Percentiles rank a stretch among this genome's conserved stretches.
These are phyloP conservation scores for Arothron firmamentum DNA, from an alignment of 2,113 vertebrate genomes.

Conservation along the genomic window DNA sequence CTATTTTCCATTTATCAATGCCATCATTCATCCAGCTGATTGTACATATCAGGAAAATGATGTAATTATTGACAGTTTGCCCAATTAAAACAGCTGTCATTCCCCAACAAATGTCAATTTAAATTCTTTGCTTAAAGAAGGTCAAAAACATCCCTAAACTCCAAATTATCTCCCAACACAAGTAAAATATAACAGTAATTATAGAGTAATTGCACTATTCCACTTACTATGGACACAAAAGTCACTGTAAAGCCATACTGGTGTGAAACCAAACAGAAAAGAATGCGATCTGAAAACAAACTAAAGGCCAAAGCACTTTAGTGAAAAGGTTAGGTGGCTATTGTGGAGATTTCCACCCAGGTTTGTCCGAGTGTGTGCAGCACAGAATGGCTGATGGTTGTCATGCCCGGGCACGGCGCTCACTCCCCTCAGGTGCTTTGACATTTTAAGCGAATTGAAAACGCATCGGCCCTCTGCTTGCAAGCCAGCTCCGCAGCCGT, in stretches of 20 bases:
- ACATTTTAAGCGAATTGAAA: conserved; percentile 70
- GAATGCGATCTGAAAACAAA: conserved; percentile 47
- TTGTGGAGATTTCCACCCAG: conserved; percentile 51
- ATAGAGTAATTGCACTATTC: too few relatives aligned
- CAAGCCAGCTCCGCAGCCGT: conserved; percentile 42
- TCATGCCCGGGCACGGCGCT: conserved; percentile 50
- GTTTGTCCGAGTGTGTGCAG: conserved; percentile 35
- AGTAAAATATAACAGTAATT: too few relatives aligned
- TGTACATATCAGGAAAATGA: too few relatives aligned
- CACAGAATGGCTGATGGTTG: conserved; percentile 49
- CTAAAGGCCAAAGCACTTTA: conserved; percentile 49
- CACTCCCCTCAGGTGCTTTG: conserved; percentile 62
- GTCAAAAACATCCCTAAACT: too few relatives aligned
- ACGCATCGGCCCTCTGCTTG: conserved; percentile 44
- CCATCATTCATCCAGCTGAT: too few relatives aligned
- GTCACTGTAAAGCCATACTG: conserved; percentile 13
- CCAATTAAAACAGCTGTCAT: too few relatives aligned
- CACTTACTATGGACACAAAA: not conserved
- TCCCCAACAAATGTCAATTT: too few relatives aligned
- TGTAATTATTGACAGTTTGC: too few relatives aligned
- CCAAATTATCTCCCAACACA: too few relatives aligned
- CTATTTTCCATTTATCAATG: too few relatives aligned
- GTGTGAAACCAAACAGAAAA: conserved; percentile 38
- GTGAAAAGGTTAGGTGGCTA: conserved; percentile 62
- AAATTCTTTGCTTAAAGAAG: too few relatives aligned